phyloP scores from a whole-genome alignment of 2,797 vertebrate genomes.

The Manis crassicaudata region DNA sequence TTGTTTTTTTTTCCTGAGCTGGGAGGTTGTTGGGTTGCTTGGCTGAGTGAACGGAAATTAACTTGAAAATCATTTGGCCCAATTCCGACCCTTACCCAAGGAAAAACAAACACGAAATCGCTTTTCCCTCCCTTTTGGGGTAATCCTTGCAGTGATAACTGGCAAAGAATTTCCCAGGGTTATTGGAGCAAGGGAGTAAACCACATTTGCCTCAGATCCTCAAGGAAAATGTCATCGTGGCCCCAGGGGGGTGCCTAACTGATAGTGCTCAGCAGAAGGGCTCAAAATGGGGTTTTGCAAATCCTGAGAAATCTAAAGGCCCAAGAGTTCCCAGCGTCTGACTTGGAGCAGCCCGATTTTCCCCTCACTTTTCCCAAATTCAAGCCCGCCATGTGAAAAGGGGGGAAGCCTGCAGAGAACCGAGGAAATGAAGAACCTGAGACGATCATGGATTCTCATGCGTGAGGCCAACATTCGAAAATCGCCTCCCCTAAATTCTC shows the following conservation, averaged over 20 bases:
- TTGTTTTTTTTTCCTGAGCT: constrained; percentile 10
- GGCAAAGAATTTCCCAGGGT: background rate
- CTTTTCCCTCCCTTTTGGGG: constrained; percentile 51
- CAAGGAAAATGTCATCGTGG: constrained; percentile 60
- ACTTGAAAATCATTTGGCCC: constrained; percentile 64
- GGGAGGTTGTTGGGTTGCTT: constrained; percentile 18
- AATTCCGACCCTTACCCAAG: constrained; percentile 41
- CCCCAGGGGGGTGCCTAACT: constrained; percentile 55
- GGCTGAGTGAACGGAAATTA: constrained; percentile 47
- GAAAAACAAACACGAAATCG: constrained; percentile 47
- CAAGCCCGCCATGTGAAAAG: background rate
- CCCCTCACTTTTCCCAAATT: background rate
- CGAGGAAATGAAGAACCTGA: background rate
- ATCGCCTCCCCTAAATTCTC: background rate
- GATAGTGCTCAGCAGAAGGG: constrained; percentile 8
- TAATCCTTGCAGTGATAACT: background rate
- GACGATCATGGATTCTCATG: constrained; percentile 25
- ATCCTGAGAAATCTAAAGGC: constrained; percentile 40
- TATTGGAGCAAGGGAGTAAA: constrained; percentile 30
- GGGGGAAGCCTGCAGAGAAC: background rate
- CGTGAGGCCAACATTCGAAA: constrained; percentile 22
- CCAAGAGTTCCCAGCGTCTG: constrained; percentile 13
- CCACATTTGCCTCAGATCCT: constrained; percentile 41
- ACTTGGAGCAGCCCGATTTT: background rate
- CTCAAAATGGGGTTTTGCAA: constrained; percentile 48